These are phyloP conservation scores for Glyphotaelius pellucidus DNA, from an alignment of 2,888 invertebrate genomes.

Conservation along the genomic window DNA sequence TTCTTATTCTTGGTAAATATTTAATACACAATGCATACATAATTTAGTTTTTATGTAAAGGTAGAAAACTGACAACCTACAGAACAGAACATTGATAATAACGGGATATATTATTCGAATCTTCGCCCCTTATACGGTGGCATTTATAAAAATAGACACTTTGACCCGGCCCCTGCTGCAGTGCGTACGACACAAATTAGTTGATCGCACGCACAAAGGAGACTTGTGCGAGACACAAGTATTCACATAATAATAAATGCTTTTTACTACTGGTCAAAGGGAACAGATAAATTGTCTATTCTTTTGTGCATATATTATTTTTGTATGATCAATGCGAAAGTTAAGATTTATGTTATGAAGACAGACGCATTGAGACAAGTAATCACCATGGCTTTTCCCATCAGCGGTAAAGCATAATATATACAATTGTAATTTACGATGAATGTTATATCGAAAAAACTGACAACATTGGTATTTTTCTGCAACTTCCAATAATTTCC, in stretches of 20 bases:
- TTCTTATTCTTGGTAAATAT: not conserved
- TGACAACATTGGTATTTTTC: not conserved
- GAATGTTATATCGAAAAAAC: not conserved
- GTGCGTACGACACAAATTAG: not conserved
- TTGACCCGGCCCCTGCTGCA: not conserved
- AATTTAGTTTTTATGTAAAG: too few relatives aligned
- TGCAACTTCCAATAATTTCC: too few relatives aligned
- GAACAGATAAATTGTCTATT: not conserved
- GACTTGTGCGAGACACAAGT: not conserved
- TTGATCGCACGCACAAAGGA: not conserved
- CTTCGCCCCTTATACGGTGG: not conserved
- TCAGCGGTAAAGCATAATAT: not conserved
- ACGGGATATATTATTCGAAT: not conserved
- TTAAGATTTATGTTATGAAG: not conserved
- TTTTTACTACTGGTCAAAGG: not conserved
- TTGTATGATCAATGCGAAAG: not conserved
- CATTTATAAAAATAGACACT: too few relatives aligned
- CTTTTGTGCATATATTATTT: not conserved
- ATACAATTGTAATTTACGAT: not conserved
- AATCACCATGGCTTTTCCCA: not conserved
- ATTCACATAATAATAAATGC: not conserved
- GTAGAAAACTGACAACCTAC: too few relatives aligned
- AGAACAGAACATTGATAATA: not conserved
- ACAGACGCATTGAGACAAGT: not conserved
- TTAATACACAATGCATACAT: too few relatives aligned